Evolutionary conservation across 2,888 invertebrate species (phyloP), one percentile per base, ranked within the genome.

Genomic region (Diarsia rubi): DNA sequence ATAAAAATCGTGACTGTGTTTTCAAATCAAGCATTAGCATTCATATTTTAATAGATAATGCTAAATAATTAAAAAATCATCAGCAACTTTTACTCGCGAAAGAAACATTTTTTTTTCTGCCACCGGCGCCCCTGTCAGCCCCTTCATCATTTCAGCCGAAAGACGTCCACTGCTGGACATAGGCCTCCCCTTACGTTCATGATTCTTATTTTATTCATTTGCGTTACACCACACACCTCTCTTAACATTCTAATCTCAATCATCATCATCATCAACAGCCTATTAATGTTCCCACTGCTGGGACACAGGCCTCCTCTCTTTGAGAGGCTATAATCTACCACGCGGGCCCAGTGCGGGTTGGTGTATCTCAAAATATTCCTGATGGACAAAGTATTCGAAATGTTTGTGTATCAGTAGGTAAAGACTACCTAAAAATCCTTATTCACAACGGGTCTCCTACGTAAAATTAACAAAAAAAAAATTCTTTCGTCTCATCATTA

Each of bases 401-500:
- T 31, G 19, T 24, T 59, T 76, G 31, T 44, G 27, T 37, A 64
- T 63, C 27, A 24, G 52, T 31, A 54, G 19, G 21, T 21, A 52
- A 8, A 16, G 27, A 59, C 3, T 52, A 45, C 52, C 19, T 42
- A 47, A 57, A 45, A 0, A 24, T 67, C 42, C 57, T 44, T 44
- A 79, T 67, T 45, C 63, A 0, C 4, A 21, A n/a, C 66, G 59
- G 37, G 49, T 57, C 9, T 62, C 59, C 19, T 19, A 19, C 6
- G 19, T 19, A 47, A 70, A 70, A 67, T 71, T 47, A 69, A 52
- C 37, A 72, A 72, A 72, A 49, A 31, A 69, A 66, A 62, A 1
- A 0, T 60, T 72, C 12, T 52, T 75, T 76, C 42, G 59, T 73
- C 47, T 60, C 37, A 65, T 83, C 74, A 71, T 82, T 86, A 75